Percentiles rank a stretch among this genome's conserved stretches.
phyloP scores from a whole-genome alignment of 2,888 invertebrate genomes.

The Branchellion lobata region DNA sequence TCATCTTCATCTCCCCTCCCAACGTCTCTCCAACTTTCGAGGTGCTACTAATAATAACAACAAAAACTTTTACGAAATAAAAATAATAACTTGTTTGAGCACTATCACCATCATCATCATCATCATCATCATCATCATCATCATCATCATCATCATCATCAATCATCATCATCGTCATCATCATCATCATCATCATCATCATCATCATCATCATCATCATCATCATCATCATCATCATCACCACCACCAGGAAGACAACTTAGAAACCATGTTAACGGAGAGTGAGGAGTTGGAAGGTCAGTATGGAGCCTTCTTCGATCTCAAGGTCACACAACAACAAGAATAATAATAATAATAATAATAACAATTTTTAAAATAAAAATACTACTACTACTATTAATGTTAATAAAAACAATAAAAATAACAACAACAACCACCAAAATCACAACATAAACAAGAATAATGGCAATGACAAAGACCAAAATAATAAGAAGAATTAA shows the following conservation, averaged over 20 bases:
- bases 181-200: conserved; percentile 50
- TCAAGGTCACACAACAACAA: no score
- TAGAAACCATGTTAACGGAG: conserved; percentile 33
- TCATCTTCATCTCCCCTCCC: conserved; percentile 95
- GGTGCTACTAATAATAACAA: background rate
- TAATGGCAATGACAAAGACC: no score
- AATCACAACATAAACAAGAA: no score
- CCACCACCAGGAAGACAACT: conserved; percentile 32
- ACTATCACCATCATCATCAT: background rate
- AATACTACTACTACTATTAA: background rate
- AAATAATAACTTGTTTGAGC: background rate
- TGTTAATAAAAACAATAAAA: no score
- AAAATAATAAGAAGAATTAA: no score
- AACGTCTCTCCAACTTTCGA: conserved; percentile 47
- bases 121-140: background rate
- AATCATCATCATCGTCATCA: background rate
- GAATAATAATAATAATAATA: background rate
- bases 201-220: background rate
- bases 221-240: background rate
- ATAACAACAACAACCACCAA: no score
- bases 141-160: background rate
- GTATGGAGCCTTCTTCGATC: conserved; percentile 37
- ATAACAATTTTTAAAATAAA: background rate
- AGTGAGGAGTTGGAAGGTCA: conserved; percentile 30
- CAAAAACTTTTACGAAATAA: background rate